phyloP scores from a whole-genome alignment of 2,113 vertebrate genomes.

The Neotoma lepida region DNA sequence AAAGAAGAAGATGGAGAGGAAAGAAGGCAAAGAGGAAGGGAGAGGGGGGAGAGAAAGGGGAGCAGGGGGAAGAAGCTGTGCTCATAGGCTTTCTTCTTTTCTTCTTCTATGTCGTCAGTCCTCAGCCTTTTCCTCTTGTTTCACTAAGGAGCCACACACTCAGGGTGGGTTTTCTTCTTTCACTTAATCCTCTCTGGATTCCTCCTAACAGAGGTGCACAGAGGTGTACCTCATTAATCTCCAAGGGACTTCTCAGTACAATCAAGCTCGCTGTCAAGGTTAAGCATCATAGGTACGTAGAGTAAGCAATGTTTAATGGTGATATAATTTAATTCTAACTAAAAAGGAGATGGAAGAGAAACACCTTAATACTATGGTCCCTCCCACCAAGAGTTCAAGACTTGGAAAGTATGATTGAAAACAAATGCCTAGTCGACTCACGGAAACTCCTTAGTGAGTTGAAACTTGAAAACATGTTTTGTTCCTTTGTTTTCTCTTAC shows the following conservation, averaged over 20 bases:
- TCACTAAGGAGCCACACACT: background rate
- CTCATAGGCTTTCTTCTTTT: too few relatives aligned
- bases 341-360: background rate
- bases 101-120: background rate
- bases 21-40: fast-evolving
- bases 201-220: too few relatives aligned
- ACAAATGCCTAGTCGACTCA: slow-evolving; percentile 7
- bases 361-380: background rate
- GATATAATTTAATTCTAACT: background rate
- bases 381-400: background rate
- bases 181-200: background rate
- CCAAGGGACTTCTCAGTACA: background rate
- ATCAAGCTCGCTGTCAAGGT: background rate
- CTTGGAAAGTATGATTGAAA: background rate
- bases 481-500: background rate
- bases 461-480: background rate
- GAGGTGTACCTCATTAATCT: background rate
- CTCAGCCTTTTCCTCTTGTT: background rate
- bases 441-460: background rate
- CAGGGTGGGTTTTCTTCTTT: background rate
- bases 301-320: background rate
- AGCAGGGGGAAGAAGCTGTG: too few relatives aligned
- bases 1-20: background rate
- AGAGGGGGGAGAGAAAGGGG: background rate
- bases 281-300: background rate